Percentiles rank a stretch among this genome's conserved stretches.
These are phyloP conservation scores for Oncorhynchus mykiss DNA, from an alignment of 2,113 vertebrate genomes.

Conservation along the genomic window DNA sequence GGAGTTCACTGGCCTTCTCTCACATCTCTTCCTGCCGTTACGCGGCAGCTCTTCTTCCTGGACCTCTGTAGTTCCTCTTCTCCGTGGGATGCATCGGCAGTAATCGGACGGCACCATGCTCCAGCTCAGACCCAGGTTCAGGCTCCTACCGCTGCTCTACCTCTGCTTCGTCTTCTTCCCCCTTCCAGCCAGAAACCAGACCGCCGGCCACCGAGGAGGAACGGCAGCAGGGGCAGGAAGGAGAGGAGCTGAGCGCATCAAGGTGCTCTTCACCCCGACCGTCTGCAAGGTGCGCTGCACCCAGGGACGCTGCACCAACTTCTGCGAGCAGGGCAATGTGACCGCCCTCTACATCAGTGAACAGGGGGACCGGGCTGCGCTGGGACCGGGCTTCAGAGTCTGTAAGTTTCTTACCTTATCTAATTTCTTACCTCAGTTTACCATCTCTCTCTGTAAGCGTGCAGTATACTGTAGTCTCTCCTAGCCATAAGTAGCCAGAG, in stretches of 20 bases:
- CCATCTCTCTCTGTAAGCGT: background rate
- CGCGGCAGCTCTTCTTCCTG: background rate
- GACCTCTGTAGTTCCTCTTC: background rate
- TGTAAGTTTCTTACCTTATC: slow-evolving; percentile 78
- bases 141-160: slow-evolving; percentile 52
- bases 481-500: background rate
- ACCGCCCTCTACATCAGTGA: slow-evolving; percentile 89
- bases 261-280: slow-evolving; percentile 94
- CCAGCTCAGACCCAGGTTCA: slow-evolving; percentile 24
- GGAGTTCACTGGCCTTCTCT: background rate
- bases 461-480: background rate
- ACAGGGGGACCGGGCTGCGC: slow-evolving; percentile 26
- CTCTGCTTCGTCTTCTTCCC: slow-evolving; percentile 44
- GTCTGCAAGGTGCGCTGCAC: slow-evolving; percentile 90
- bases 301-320: slow-evolving; percentile 83
- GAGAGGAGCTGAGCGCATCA: slow-evolving; percentile 73
- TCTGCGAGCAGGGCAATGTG: slow-evolving; percentile 87
- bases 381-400: slow-evolving; percentile 88
- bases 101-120: slow-evolving; percentile 47
- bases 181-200: slow-evolving; percentile 73
- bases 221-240: background rate
- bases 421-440: background rate
- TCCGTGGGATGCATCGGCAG: background rate
- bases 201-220: background rate
- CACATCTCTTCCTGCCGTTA: slow-evolving; percentile 22